phyloP scores from a whole-genome alignment of 1,140 invertebrate genomes.

The Helicoverpa zea region DNA sequence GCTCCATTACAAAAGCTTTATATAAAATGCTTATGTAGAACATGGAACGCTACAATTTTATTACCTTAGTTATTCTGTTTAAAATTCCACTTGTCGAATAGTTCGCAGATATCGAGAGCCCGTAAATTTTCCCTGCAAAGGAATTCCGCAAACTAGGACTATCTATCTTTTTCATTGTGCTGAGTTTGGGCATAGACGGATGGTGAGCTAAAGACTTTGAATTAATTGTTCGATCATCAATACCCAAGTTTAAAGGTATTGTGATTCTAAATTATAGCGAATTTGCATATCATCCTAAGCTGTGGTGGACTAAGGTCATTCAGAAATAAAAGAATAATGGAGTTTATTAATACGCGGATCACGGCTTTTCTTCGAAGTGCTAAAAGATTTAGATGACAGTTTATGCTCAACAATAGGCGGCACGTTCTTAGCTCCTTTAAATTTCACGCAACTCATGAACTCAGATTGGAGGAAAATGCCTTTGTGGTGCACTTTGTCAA shows the following conservation, averaged over 20 bases:
- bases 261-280: conserved; percentile 1
- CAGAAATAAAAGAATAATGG: conserved; percentile 10
- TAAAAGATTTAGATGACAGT: background rate
- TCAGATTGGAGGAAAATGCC: conserved; percentile 24
- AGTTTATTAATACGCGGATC: conserved; percentile 18
- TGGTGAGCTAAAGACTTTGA: conserved; percentile 27
- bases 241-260: conserved; percentile 19
- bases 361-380: background rate
- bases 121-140: conserved; percentile 27
- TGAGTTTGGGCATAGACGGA: conserved; percentile 36
- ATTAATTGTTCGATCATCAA: conserved; percentile 25
- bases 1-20: conserved; percentile 9
- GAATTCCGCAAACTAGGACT: conserved; percentile 32
- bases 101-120: conserved; percentile 28
- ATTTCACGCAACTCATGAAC: conserved; percentile 10
- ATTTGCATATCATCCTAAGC: conserved; percentile 7
- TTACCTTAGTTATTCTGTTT: conserved; percentile 32
- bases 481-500: conserved; percentile 21
- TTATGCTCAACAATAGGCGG: background rate
- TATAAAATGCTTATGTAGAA: background rate
- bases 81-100: conserved; percentile 39
- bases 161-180: conserved; percentile 43
- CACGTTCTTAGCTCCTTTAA: background rate
- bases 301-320: background rate
- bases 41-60: conserved; percentile 16